These are phyloP conservation scores for Podotricha telesiphe DNA, from an alignment of 2,888 invertebrate species.

Conservation along the genomic window DNA sequence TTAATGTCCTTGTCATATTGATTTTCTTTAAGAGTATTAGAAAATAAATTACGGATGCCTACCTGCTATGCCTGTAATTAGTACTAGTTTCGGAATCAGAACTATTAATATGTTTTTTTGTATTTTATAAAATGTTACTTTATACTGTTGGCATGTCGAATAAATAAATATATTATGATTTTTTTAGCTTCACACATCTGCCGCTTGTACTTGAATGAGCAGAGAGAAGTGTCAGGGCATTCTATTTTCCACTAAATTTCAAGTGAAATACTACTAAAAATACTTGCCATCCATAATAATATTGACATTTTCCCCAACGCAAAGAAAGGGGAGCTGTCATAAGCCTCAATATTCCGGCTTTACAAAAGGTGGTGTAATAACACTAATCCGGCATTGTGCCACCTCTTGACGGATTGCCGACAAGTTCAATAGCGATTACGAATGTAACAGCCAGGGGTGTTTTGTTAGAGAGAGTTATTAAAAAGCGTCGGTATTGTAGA, in stretches of 20 bases:
- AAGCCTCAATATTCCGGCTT: slow-evolving; percentile 80
- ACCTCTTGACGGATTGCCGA: slow-evolving; percentile 80
- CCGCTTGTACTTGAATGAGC: no score
- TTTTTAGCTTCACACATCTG: neutral
- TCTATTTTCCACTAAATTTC: neutral
- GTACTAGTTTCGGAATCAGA: no score
- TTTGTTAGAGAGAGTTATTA: slow-evolving; percentile 71
- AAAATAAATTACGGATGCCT: no score
- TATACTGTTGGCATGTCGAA: no score
- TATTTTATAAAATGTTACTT: no score
- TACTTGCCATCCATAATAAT: slow-evolving; percentile 20
- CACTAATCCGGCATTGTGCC: slow-evolving; percentile 81
- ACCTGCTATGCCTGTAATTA: no score
- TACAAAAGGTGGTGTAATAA: slow-evolving; percentile 81
- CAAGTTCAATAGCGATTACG: slow-evolving; percentile 75
- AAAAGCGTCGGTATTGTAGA: slow-evolving; percentile 62
- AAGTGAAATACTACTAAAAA: slow-evolving; percentile 2
- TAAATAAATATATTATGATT: no score
- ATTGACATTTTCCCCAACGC: slow-evolving; percentile 36
- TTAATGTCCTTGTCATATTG: no score
- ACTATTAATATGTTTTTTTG: no score
- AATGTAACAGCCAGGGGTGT: slow-evolving; percentile 62
- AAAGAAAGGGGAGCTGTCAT: slow-evolving; percentile 71
- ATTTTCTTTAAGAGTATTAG: no score
- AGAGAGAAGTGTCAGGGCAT: neutral